phyloP scores from a whole-genome alignment of 2,113 vertebrate species.

The Hemicordylus capensis region DNA sequence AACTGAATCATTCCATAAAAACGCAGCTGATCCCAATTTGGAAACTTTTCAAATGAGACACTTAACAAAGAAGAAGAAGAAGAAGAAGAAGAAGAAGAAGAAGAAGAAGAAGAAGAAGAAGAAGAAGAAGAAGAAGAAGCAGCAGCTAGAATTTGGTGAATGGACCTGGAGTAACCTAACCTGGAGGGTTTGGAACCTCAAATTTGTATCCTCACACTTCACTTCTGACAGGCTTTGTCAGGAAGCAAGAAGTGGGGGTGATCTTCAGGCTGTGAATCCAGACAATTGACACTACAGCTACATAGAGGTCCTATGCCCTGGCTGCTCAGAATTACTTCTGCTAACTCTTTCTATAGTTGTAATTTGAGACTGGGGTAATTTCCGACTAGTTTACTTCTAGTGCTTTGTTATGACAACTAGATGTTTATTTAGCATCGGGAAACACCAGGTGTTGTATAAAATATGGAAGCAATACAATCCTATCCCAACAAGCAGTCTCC shows the following conservation, averaged over 20 bases:
- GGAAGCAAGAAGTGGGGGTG: not conserved
- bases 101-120: too few species aligned
- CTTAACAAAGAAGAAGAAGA: not conserved
- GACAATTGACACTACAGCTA: not conserved
- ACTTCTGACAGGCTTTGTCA: too few species aligned
- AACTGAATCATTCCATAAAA: not conserved
- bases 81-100: too few species aligned
- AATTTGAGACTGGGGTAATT: not conserved
- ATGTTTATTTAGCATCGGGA: too few species aligned
- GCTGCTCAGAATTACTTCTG: not conserved
- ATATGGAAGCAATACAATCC: not conserved
- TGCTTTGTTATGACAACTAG: not conserved
- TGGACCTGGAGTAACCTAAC: too few species aligned
- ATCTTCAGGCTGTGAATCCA: not conserved
- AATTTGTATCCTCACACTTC: not conserved
- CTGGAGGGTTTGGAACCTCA: not conserved
- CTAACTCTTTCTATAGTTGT: not conserved
- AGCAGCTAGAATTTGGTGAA: not conserved
- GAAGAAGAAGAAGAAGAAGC: too few species aligned
- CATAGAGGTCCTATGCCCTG: not conserved
- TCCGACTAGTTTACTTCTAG: not conserved
- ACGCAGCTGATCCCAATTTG: not conserved
- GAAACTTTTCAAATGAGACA: constrained; percentile 5
- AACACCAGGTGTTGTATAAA: not conserved
- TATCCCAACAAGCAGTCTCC: not conserved